These are phyloP conservation scores for Peromyscus aztecus DNA, from an alignment of 2,797 vertebrate genomes.

Conservation along the genomic window DNA sequence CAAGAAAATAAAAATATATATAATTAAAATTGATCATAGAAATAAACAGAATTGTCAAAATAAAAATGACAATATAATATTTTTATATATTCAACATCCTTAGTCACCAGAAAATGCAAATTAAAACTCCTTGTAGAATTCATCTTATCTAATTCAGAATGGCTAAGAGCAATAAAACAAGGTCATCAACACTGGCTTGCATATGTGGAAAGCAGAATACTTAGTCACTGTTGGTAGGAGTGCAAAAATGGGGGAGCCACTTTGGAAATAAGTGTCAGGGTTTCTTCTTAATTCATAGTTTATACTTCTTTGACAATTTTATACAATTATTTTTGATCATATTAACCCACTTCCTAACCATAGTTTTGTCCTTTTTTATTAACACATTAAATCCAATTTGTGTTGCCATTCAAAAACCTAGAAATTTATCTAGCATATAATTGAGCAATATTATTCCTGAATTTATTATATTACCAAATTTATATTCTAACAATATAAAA, in stretches of 20 bases:
- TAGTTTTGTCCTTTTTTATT: background rate
- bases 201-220: background rate
- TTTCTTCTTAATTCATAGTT: background rate
- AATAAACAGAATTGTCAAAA: background rate
- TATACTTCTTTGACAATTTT: background rate
- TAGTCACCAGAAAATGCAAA: background rate
- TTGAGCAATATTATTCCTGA: background rate
- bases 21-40: background rate
- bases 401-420: background rate
- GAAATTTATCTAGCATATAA: background rate
- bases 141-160: background rate
- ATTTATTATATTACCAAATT: background rate
- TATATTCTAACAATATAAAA: background rate
- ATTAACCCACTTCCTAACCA: background rate
- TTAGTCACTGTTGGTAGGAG: background rate
- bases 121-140: background rate
- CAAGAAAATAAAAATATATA: background rate
- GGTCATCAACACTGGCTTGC: background rate
- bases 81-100: background rate
- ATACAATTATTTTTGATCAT: background rate
- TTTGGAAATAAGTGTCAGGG: background rate
- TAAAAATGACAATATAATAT: background rate
- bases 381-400: background rate
- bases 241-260: background rate
- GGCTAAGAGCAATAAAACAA: background rate